Base-by-base conservation (phyloP, 1,140 invertebrate species). In the Batillaria attramentaria region DNA sequence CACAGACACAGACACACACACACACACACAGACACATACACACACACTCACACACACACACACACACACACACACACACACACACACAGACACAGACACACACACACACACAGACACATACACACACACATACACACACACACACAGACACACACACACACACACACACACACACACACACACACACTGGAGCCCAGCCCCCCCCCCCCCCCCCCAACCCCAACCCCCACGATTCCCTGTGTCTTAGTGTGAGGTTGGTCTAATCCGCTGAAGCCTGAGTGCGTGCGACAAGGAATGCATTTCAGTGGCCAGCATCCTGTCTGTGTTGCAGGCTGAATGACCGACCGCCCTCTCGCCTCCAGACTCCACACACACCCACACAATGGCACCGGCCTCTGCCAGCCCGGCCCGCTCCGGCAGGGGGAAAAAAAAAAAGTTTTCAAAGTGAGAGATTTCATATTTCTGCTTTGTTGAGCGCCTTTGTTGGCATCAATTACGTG, bases 381-480 rank as follows among this genome's bases (percentile, higher is more conserved):
- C 46, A 50, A 24, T 50, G 46, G 8, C 10, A 10, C 46, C 24
- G 46, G 46, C 10, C 46, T 50, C 46, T 50, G 10, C 10, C 24
- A 24, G 46, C 10, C 46, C 10, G 24, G 24, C 46, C 46, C 57
- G 57, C 57, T n/a, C 57, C 57, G 24, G 5, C 57, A 28, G 24
- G 20, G 24, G 57, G n/a, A n/a, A n/a, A n/a, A n/a, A n/a, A n/a
- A n/a, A 43, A 43, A 76, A 76, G 54, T 60, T 76, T 76, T 76
- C 50, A 76, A 62, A 76, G 43, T 60, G 73, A 76, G 73, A 39
- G 54, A 76, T 62, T 76, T 76, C 54, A 76, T 76, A 76, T 76
- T 62, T 35, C 37, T 76, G 73, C 57, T 60, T 76, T 76, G 73
- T 76, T 76, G 54, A 33, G 24, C n/a, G 54, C 73, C 57, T 60